Percentiles rank a stretch among this genome's conserved stretches.
Evolutionary conservation across 2,888 invertebrate species (phyloP).

Genomic region (Parochlus steinenii): DNA sequence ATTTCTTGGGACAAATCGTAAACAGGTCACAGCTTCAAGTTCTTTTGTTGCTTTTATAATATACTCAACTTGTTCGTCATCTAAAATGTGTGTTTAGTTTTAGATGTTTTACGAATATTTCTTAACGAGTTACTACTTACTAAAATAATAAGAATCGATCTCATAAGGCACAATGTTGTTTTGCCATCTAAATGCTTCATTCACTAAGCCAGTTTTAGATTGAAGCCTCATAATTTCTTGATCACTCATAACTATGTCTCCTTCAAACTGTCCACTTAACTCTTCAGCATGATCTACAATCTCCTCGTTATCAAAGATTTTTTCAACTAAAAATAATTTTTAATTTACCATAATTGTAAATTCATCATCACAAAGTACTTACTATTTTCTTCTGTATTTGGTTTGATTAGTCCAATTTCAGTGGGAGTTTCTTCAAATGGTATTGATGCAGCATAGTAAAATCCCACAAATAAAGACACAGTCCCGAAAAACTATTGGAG

Average conservation of each 20-base stretch:
- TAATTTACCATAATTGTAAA: too few relatives aligned
- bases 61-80: slow-evolving; percentile 35
- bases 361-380: too few relatives aligned
- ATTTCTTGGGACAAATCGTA: slow-evolving; percentile 51
- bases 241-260: slow-evolving; percentile 13
- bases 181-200: slow-evolving; percentile 26
- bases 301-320: too few relatives aligned
- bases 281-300: too few relatives aligned
- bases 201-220: slow-evolving; percentile 21
- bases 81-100: slow-evolving; percentile 28
- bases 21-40: slow-evolving; percentile 53
- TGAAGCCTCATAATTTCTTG: slow-evolving; percentile 7
- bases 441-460: too few relatives aligned
- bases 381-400: too few relatives aligned
- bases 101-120: background rate
- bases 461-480: too few relatives aligned
- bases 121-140: background rate
- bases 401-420: too few relatives aligned
- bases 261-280: slow-evolving; percentile 14
- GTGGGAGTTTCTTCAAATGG: too few relatives aligned
- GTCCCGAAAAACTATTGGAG: too few relatives aligned
- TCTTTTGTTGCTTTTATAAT: slow-evolving; percentile 52
- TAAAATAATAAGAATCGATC: slow-evolving; percentile 24
- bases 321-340: too few relatives aligned
- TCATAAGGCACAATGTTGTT: slow-evolving; percentile 28